Percentiles rank a stretch among this genome's conserved stretches.
Evolutionary conservation across 2,113 vertebrate species (phyloP).

Genomic region (Myotis yumanensis): DNA sequence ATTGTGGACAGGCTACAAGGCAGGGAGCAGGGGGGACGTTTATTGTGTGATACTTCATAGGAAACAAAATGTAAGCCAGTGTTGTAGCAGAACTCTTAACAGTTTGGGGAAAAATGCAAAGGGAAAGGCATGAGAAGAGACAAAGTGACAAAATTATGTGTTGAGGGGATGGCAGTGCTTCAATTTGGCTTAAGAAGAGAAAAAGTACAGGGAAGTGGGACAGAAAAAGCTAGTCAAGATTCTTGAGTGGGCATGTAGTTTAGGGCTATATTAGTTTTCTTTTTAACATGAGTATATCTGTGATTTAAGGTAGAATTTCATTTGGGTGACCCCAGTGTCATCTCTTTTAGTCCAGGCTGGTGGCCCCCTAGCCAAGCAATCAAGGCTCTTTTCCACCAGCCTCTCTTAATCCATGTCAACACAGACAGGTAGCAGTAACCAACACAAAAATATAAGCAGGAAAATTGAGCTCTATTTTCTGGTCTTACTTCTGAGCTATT

Average conservation of each 20-base stretch:
- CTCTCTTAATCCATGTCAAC: not conserved
- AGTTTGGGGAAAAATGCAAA: not conserved
- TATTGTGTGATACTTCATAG: not conserved
- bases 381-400: not conserved
- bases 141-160: not conserved
- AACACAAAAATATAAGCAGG: not conserved
- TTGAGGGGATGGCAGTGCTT: not conserved
- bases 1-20: not conserved
- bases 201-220: not conserved
- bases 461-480: not conserved
- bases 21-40: not conserved
- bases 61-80: not conserved
- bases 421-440: not conserved
- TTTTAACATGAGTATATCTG: not conserved
- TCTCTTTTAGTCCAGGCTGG: not conserved
- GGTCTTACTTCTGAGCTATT: not conserved
- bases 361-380: not conserved
- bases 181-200: not conserved
- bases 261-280: not conserved
- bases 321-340: accelerated
- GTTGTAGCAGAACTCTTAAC: not conserved
- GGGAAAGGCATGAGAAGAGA: not conserved
- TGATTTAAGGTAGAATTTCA: not conserved
- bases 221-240: not conserved
- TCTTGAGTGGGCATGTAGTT: not conserved